Evolutionary conservation across 2,888 invertebrate species (phyloP).

Genomic region (Electrophaes corylata): DNA sequence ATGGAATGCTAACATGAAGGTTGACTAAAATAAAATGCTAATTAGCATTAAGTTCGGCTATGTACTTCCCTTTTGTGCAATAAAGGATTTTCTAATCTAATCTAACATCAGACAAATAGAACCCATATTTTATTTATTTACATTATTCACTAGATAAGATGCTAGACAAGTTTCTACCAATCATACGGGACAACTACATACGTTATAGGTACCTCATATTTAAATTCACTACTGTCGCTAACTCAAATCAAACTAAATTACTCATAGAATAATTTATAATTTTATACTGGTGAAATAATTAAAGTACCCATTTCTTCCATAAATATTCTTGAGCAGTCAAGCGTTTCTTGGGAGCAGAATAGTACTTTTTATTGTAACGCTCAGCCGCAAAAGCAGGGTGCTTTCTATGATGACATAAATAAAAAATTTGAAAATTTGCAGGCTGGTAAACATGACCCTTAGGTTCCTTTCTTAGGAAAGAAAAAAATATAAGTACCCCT

Average conservation of each 20-base stretch:
- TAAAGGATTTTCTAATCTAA: no score
- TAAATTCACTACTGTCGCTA: background rate
- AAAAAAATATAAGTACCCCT: no score
- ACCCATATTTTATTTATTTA: background rate
- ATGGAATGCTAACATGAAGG: background rate
- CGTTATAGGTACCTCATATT: background rate
- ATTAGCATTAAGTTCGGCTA: no score
- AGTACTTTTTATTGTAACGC: conserved; percentile 64
- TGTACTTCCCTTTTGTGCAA: no score
- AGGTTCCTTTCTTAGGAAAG: no score
- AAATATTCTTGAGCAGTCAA: conserved; percentile 72
- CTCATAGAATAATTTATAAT: background rate
- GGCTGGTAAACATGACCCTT: no score
- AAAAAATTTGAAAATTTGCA: conserved; percentile 3
- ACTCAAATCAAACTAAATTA: background rate
- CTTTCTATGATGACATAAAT: conserved; percentile 54
- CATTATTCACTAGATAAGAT: background rate
- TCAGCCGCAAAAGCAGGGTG: conserved; percentile 60
- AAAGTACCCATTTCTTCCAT: conserved; percentile 78
- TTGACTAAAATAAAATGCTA: no score
- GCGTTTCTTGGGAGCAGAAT: conserved; percentile 66
- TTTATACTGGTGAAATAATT: background rate
- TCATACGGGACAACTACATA: background rate
- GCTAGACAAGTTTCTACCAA: background rate
- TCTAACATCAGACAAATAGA: no score